Percentiles rank a stretch among this genome's conserved stretches.
Conservation (phyloP, 1,140 invertebrate species). For the Propsilocerus akamusi region DNA sequence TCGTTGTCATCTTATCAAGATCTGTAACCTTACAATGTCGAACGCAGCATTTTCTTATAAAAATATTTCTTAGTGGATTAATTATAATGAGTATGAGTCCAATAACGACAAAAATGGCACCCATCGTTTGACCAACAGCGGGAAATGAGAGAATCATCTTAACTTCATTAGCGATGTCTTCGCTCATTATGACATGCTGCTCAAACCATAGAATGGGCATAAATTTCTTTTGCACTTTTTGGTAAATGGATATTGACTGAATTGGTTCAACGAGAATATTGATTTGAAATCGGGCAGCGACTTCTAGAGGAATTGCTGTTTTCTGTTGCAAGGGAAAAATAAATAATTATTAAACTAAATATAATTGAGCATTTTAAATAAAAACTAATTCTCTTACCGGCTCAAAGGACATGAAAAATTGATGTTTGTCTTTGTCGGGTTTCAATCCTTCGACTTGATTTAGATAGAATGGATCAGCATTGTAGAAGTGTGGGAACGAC, state of each 20-base stretch:
- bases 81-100: constrained; percentile 14
- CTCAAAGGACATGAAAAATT: constrained; percentile 53
- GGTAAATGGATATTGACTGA: constrained; percentile 33
- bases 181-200: constrained; percentile 37
- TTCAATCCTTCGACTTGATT: constrained; percentile 45
- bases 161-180: constrained; percentile 26
- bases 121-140: constrained; percentile 16
- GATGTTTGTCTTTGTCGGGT: constrained; percentile 46
- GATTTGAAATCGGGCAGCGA: constrained; percentile 53
- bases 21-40: too few relatives aligned
- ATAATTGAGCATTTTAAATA: neutral
- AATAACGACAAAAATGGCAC: constrained; percentile 15
- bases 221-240: constrained; percentile 41
- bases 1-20: too few relatives aligned
- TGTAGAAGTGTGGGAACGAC: constrained; percentile 72
- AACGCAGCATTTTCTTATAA: too few relatives aligned
- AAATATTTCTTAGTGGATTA: neutral
- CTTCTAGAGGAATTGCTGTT: constrained; percentile 52
- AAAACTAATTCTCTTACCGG: constrained; percentile 33
- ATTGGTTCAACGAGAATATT: constrained; percentile 53
- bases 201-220: constrained; percentile 66
- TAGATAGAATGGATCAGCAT: constrained; percentile 47
- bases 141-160: constrained; percentile 14
- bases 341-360: neutral
- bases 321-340: constrained; percentile 23